Evolutionary conservation across 2,113 vertebrate species (phyloP).

Genomic region (Leucoraja erinaceus): DNA sequence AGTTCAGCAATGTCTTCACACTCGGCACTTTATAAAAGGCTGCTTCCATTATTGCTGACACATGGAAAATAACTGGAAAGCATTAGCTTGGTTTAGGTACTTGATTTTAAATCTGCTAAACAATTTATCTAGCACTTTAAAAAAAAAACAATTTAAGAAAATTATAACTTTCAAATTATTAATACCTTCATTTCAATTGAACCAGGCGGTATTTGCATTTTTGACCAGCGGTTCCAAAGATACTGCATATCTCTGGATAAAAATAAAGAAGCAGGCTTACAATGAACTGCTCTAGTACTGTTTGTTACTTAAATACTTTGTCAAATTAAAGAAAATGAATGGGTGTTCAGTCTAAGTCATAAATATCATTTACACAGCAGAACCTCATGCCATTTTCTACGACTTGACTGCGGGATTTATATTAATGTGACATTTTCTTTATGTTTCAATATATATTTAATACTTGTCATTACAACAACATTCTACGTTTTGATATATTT

Average conservation of each 20-base stretch:
- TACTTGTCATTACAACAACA: conserved; percentile 29
- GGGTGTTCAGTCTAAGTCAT: not conserved
- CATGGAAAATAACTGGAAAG: conserved; percentile 71
- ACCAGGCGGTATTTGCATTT: not conserved
- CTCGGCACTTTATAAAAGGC: conserved; percentile 61
- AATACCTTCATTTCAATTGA: conserved; percentile 18
- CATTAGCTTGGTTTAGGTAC: conserved; percentile 65
- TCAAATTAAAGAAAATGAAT: conserved; percentile 1
- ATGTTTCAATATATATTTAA: conserved; percentile 25
- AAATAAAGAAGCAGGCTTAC: not conserved
- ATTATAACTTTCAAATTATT: not conserved
- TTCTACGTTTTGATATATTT: conserved; percentile 28
- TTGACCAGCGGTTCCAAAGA: not conserved
- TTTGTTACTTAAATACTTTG: not conserved
- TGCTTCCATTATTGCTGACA: conserved; percentile 70
- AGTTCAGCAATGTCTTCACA: conserved; percentile 72
- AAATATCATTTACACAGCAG: not conserved
- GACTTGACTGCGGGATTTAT: not conserved
- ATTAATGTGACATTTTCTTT: conserved; percentile 22
- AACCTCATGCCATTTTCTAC: not conserved
- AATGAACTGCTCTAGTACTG: not conserved
- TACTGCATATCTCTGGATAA: not conserved
- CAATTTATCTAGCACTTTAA: conserved; percentile 60
- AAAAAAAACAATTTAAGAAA: conserved; percentile 46
- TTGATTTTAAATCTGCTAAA: conserved; percentile 70